phyloP scores from a whole-genome alignment of 2,888 invertebrate species.

The Epicampocera succincta region DNA sequence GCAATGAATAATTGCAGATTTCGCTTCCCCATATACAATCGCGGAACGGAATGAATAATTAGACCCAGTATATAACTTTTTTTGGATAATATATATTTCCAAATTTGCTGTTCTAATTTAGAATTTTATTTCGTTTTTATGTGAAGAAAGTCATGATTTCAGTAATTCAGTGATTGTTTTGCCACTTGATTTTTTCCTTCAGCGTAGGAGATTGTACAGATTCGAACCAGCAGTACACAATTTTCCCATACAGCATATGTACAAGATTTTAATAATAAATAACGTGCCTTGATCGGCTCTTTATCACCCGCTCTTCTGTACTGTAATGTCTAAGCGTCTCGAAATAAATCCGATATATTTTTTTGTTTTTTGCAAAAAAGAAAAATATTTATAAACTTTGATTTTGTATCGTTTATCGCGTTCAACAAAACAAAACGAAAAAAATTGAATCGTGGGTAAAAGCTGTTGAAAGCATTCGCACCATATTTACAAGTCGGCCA shows the following conservation, averaged over 20 bases:
- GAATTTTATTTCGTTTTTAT: no score
- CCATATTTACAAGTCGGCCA: constrained; percentile 45
- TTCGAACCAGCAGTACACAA: no score
- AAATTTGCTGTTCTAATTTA: no score
- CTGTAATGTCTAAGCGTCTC: constrained; percentile 17
- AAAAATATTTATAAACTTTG: constrained; percentile 46
- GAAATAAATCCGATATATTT: constrained; percentile 26
- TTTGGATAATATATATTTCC: no score
- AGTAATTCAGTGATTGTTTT: no score
- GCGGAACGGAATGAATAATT: no score
- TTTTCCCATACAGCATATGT: neutral
- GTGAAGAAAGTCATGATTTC: no score
- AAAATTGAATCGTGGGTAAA: constrained; percentile 65
- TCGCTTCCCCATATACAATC: no score
- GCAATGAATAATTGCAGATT: no score
- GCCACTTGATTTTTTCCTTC: no score
- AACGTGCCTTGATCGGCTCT: constrained; percentile 49
- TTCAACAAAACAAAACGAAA: neutral
- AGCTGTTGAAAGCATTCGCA: constrained; percentile 65
- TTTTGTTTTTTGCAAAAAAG: constrained; percentile 12
- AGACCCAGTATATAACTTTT: no score
- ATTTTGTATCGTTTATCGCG: constrained; percentile 49
- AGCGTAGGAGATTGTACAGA: no score
- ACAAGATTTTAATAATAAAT: constrained; percentile 33
- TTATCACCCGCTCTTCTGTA: constrained; percentile 50